phyloP scores from a whole-genome alignment of 2,797 vertebrate species.

The Rhabdophis nuchalis region DNA sequence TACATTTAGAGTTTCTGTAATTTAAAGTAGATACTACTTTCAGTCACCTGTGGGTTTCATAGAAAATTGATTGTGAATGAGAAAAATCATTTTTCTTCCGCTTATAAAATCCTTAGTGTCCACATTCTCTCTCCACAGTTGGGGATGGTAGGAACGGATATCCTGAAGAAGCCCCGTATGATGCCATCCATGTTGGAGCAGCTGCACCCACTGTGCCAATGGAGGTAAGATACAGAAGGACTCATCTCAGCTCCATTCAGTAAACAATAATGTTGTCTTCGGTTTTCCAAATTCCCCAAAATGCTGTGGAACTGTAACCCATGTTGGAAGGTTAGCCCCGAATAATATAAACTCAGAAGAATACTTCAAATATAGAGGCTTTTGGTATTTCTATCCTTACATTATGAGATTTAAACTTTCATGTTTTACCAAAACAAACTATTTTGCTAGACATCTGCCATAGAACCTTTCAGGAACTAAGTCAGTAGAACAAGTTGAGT shows the following conservation, averaged over 20 bases:
- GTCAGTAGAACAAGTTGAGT: not conserved
- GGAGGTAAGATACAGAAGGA: conserved; percentile 68
- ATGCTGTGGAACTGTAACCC: not conserved
- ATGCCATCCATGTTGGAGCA: conserved; percentile 90
- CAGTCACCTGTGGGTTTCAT: not conserved
- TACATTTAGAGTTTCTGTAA: not conserved
- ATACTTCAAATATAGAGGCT: not conserved
- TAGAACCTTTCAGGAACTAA: not conserved
- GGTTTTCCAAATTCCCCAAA: not conserved
- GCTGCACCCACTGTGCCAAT: conserved; percentile 81
- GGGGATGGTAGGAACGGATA: conserved; percentile 85
- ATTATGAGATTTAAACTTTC: not conserved
- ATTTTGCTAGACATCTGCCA: not conserved
- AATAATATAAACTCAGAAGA: not conserved
- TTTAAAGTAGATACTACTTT: not conserved
- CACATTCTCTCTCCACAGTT: conserved; percentile 60
- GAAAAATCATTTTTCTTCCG: not conserved
- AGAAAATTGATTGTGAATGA: not conserved
- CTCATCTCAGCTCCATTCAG: not conserved
- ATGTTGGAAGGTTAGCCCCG: not conserved
- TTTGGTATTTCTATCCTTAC: not conserved
- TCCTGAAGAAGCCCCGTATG: conserved; percentile 82
- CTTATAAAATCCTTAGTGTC: not conserved
- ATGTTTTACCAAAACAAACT: not conserved
- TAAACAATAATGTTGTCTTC: not conserved